These are phyloP conservation scores for Dryadula phaetusa DNA, from an alignment of 2,888 invertebrate genomes.

Conservation along the genomic window DNA sequence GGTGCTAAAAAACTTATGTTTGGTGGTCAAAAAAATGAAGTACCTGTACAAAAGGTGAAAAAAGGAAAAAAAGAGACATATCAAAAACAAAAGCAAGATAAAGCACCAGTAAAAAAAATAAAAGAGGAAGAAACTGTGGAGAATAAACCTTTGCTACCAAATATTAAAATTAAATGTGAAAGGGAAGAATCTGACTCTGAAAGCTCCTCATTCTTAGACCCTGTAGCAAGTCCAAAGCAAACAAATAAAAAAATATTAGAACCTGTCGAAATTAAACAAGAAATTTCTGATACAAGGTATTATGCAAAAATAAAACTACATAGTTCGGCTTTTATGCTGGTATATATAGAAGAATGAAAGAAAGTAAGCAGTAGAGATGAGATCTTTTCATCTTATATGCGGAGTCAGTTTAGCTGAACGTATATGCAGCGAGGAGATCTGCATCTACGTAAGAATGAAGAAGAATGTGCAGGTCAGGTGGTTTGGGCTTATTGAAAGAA, in stretches of 20 bases:
- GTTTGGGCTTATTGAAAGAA: no score
- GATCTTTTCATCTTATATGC: no score
- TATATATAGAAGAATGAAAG: no score
- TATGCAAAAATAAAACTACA: neutral
- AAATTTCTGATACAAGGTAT: slow-evolving; percentile 64
- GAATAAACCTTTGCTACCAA: slow-evolving; percentile 67
- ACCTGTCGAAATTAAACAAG: slow-evolving; percentile 69
- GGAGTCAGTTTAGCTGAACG: no score
- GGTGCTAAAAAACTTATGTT: slow-evolving; percentile 75
- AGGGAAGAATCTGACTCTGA: slow-evolving; percentile 77
- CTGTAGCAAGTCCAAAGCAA: slow-evolving; percentile 72
- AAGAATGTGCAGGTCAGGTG: no score
- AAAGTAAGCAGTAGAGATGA: no score
- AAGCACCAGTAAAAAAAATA: slow-evolving; percentile 61
- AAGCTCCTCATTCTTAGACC: slow-evolving; percentile 76
- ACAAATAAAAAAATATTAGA: slow-evolving; percentile 66
- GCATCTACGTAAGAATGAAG: no score
- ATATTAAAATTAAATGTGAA: slow-evolving; percentile 77
- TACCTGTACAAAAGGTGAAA: slow-evolving; percentile 63
- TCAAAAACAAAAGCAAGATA: slow-evolving; percentile 58
- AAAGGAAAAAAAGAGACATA: slow-evolving; percentile 67
- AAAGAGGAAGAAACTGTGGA: slow-evolving; percentile 71
- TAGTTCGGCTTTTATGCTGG: no score
- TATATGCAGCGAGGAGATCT: no score
- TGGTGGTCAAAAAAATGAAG: slow-evolving; percentile 70